Conservation (phyloP, 2,113 vertebrate species). For the Grammomys dolichurus region DNA sequence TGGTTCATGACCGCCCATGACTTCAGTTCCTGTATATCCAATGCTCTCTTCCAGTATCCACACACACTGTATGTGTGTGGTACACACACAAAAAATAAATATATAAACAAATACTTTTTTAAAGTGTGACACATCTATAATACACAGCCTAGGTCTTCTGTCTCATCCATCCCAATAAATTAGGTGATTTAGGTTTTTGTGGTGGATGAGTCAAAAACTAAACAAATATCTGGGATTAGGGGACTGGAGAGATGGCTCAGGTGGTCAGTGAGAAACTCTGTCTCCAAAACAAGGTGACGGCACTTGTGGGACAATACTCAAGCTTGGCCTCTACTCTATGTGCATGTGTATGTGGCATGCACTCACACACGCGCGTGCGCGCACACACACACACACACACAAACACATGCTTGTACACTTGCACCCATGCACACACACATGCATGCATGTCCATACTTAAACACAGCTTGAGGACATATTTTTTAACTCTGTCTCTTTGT, state of each 20-base stretch:
- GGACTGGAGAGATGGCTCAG: neutral
- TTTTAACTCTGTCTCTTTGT: slow-evolving; percentile 21
- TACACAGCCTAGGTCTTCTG: neutral
- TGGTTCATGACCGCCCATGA: neutral
- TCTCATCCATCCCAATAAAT: neutral
- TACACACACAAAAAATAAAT: neutral
- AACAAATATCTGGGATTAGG: neutral
- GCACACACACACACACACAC: neutral
- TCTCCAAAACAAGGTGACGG: neutral
- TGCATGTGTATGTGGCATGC: no score
- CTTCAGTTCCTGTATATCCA: neutral
- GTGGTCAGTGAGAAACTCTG: neutral
- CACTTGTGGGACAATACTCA: neutral
- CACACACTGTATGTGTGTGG: neutral
- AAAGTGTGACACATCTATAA: neutral
- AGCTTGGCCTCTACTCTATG: neutral
- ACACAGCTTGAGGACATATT: neutral
- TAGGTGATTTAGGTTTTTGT: neutral
- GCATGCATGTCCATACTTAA: neutral
- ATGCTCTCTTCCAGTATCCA: neutral
- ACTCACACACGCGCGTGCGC: no score
- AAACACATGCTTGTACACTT: neutral
- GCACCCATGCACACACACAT: neutral
- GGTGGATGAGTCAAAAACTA: neutral
- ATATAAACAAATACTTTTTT: neutral